Evolutionary conservation across 2,113 vertebrate genomes (phyloP).

Genomic region (Cranoglanis bouderius): DNA sequence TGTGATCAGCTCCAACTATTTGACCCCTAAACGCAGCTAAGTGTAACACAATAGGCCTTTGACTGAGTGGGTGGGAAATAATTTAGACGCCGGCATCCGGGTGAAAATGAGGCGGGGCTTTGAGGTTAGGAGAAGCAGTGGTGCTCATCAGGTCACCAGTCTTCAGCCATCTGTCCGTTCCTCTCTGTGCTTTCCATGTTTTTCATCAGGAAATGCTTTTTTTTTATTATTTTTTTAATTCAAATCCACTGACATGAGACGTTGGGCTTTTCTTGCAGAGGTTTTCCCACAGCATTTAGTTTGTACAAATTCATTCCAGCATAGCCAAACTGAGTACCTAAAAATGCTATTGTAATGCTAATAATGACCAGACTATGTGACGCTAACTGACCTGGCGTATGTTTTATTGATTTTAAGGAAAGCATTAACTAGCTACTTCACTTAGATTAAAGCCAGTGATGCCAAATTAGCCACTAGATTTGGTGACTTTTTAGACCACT

Average conservation of each 20-base stretch:
- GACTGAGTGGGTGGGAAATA: slow-evolving; percentile 61
- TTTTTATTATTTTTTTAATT: background rate
- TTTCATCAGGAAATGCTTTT: background rate
- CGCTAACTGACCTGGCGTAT: background rate
- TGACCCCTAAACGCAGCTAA: slow-evolving; percentile 55
- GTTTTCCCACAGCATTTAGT: background rate
- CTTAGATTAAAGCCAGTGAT: background rate
- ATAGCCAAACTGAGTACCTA: background rate
- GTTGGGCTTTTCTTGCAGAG: background rate
- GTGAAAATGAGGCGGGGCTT: slow-evolving; percentile 48
- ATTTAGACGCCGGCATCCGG: slow-evolving; percentile 30
- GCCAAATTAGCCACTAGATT: background rate
- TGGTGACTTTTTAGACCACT: background rate
- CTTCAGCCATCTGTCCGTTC: background rate
- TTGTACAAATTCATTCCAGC: background rate
- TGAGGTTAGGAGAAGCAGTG: slow-evolving; percentile 54
- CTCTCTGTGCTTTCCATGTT: background rate
- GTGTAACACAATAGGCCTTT: slow-evolving; percentile 62
- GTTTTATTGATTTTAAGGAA: background rate
- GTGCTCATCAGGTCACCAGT: slow-evolving; percentile 60
- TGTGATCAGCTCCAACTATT: slow-evolving; percentile 37
- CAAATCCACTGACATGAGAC: slow-evolving; percentile 27
- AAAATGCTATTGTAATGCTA: background rate
- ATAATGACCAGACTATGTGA: background rate
- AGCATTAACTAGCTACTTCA: background rate